Percentiles rank a stretch among this genome's conserved stretches.
These are phyloP conservation scores for Trimorus sp. DNA, from an alignment of 2,888 invertebrate genomes.

Conservation along the genomic window DNA sequence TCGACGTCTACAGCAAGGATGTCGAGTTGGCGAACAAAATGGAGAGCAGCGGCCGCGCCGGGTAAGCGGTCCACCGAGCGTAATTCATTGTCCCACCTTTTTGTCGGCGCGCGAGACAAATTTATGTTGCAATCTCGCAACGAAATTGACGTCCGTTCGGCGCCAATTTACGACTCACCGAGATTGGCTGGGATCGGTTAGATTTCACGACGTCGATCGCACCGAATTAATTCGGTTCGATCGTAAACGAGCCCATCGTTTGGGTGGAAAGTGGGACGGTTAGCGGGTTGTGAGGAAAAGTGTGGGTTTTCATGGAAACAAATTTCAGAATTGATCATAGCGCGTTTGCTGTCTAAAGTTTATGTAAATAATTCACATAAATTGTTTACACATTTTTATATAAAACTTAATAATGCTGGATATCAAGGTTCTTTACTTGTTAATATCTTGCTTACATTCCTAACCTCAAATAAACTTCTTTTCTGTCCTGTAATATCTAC, in stretches of 20 bases:
- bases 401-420: too few relatives aligned
- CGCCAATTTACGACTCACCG: conserved; percentile 25
- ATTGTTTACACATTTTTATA: too few relatives aligned
- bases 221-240: conserved; percentile 19
- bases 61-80: background rate
- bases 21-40: conserved; percentile 98
- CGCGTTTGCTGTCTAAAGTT: too few relatives aligned
- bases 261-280: too few relatives aligned
- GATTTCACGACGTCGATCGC: conserved; percentile 19
- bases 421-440: too few relatives aligned
- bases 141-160: conserved; percentile 35
- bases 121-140: conserved; percentile 48
- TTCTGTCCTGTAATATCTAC: too few relatives aligned
- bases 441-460: too few relatives aligned
- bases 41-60: conserved; percentile 92
- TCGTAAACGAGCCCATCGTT: conserved; percentile 21
- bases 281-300: too few relatives aligned
- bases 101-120: conserved; percentile 12
- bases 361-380: too few relatives aligned
- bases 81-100: conserved; percentile 32
- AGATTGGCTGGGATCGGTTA: conserved; percentile 2
- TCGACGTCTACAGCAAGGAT: conserved; percentile 97
- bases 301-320: too few relatives aligned
- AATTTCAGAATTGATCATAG: too few relatives aligned
- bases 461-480: too few relatives aligned